Conservation (phyloP, 2,113 vertebrate species). For the Theristicus caerulescens region DNA sequence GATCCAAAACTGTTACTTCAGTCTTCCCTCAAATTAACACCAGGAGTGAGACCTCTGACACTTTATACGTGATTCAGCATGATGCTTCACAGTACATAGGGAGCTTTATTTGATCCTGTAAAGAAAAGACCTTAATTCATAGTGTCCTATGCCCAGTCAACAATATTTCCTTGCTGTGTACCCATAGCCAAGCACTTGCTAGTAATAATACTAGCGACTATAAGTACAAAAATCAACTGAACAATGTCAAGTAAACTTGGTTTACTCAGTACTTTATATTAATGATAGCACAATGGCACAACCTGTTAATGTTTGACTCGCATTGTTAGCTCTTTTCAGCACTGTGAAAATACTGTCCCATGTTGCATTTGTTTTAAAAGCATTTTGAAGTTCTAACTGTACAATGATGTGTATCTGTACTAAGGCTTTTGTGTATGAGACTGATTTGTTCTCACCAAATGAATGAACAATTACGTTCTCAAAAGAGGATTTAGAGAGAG, state of each 20-base stretch:
- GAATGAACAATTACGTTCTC: neutral
- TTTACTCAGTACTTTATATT: neutral
- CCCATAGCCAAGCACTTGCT: neutral
- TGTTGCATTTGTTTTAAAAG: neutral
- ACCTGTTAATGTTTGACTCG: neutral
- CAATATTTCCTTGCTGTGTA: neutral
- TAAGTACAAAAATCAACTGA: neutral
- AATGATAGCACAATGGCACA: too few relatives aligned
- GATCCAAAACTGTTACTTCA: neutral
- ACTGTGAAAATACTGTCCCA: neutral
- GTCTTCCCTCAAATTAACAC: neutral
- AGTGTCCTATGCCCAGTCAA: neutral
- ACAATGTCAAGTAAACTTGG: neutral
- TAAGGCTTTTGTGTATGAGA: neutral
- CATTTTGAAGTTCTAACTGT: neutral
- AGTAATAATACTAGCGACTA: neutral
- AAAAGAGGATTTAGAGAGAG: neutral
- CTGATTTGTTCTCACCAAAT: neutral
- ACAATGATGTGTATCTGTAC: neutral
- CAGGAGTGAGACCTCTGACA: neutral
- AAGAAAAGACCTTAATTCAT: neutral
- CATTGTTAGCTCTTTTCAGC: neutral
- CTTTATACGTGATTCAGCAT: neutral
- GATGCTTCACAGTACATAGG: rapidly evolving
- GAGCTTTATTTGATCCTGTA: neutral